A percentile compares a stretch with the other conserved stretches of the same genome.
These are phyloP conservation scores for Tragelaphus scriptus DNA, from an alignment of 2,113 vertebrate species.

Conservation along the genomic window DNA sequence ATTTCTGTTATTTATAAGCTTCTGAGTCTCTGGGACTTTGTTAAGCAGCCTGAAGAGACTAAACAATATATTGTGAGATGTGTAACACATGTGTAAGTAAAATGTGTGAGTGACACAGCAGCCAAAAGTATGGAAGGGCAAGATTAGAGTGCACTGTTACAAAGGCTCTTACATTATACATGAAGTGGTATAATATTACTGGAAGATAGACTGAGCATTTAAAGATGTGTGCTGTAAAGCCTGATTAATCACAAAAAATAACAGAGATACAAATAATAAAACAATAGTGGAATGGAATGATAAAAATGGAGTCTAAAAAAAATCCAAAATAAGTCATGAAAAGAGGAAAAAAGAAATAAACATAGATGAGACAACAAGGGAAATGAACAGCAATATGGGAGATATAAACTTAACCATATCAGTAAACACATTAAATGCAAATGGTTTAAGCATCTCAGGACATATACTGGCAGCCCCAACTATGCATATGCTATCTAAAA, in stretches of 20 bases:
- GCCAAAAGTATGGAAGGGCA: not conserved
- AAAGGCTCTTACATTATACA: not conserved
- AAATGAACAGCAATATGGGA: not conserved
- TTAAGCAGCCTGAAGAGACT: not conserved
- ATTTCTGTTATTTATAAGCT: not conserved
- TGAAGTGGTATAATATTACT: not conserved
- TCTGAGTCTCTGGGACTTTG: not conserved
- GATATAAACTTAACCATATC: not conserved
- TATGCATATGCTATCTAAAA: not conserved
- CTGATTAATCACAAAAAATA: not conserved
- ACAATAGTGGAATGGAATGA: not conserved
- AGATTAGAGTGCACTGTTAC: not conserved
- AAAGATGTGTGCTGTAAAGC: not conserved
- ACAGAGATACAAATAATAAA: not conserved
- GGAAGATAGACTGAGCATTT: not conserved
- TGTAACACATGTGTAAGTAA: not conserved
- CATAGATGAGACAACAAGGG: not conserved
- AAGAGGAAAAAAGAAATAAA: not conserved
- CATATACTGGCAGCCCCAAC: not conserved
- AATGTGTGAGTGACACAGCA: not conserved
- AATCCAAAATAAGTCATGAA: not conserved
- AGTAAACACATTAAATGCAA: not conserved
- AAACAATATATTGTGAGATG: not conserved
- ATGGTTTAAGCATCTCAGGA: not conserved
- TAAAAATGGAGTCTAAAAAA: not conserved